These are phyloP conservation scores for Mesitornis unicolor DNA, from an alignment of 2,113 vertebrate genomes.

Conservation along the genomic window DNA sequence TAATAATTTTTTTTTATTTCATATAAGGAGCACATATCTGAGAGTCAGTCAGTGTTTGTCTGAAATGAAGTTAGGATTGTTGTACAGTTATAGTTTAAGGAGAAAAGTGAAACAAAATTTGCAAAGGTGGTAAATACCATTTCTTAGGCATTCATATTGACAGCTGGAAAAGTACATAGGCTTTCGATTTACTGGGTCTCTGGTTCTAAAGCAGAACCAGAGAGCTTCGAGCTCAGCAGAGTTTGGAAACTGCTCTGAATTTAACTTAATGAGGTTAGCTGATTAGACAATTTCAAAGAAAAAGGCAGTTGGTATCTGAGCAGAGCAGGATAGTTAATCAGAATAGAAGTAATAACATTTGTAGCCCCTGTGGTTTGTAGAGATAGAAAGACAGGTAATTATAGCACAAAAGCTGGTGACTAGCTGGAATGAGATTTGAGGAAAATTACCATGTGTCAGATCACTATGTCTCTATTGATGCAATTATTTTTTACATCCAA, in stretches of 20 bases:
- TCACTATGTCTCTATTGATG: neutral
- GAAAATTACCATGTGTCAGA: neutral
- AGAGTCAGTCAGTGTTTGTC: neutral
- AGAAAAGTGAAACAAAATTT: neutral
- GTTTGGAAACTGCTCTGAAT: constrained; percentile 3
- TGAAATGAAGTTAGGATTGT: neutral
- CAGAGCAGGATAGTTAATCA: neutral
- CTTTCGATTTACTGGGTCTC: neutral
- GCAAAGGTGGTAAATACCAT: neutral
- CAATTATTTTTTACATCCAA: neutral
- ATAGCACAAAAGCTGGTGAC: neutral
- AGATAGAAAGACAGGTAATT: constrained; percentile 7
- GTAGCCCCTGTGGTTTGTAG: neutral
- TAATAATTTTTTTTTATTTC: neutral
- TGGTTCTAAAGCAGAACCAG: neutral
- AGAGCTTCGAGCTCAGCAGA: neutral
- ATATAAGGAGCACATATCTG: neutral
- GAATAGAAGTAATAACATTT: constrained; percentile 6
- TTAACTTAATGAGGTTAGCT: neutral
- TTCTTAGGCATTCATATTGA: neutral
- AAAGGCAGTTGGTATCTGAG: neutral
- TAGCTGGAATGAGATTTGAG: neutral
- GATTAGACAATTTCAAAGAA: constrained; percentile 3
- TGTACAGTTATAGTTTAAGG: neutral
- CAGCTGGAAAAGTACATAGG: neutral